phyloP scores from a whole-genome alignment of 2,113 vertebrate species.

The Percopsis transmontana region DNA sequence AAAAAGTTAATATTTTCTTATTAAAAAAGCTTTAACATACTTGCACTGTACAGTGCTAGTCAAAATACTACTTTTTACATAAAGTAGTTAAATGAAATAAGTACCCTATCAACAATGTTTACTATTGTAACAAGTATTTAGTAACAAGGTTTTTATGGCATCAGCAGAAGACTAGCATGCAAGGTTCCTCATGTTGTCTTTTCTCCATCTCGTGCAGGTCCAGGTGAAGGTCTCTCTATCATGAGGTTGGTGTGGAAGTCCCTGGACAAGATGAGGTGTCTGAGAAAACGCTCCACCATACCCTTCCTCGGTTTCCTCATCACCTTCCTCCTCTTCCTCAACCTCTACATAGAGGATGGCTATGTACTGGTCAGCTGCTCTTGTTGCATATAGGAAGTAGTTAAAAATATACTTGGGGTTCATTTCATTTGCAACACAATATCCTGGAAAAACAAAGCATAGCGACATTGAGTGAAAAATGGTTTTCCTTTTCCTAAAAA shows the following conservation, averaged over 20 bases:
- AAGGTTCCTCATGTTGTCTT: no score
- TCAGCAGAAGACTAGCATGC: no score
- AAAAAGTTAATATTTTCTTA: no score
- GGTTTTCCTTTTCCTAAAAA: neutral
- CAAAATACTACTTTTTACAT: no score
- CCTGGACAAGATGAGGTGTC: slow-evolving; percentile 97
- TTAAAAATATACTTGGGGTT: neutral
- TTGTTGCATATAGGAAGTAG: neutral
- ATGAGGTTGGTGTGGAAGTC: slow-evolving; percentile 85
- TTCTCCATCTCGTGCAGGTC: slow-evolving; percentile 56
- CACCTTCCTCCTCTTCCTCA: slow-evolving; percentile 93
- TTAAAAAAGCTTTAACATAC: no score
- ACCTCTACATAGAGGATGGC: slow-evolving; percentile 96
- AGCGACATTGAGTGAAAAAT: neutral
- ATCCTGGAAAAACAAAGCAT: neutral
- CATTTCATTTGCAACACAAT: neutral
- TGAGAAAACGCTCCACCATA: slow-evolving; percentile 93
- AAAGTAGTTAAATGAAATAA: no score
- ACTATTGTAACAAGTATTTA: no score
- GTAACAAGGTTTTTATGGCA: no score
- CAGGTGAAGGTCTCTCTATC: slow-evolving; percentile 57
- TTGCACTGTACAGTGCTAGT: no score
- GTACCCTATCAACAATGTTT: no score
- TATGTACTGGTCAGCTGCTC: slow-evolving; percentile 89
- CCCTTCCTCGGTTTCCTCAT: slow-evolving; percentile 93